A percentile compares a stretch with the other conserved stretches of the same genome.
These are phyloP conservation scores for Arctocebus calabarensis DNA, from an alignment of 2,797 vertebrate genomes.

Conservation along the genomic window DNA sequence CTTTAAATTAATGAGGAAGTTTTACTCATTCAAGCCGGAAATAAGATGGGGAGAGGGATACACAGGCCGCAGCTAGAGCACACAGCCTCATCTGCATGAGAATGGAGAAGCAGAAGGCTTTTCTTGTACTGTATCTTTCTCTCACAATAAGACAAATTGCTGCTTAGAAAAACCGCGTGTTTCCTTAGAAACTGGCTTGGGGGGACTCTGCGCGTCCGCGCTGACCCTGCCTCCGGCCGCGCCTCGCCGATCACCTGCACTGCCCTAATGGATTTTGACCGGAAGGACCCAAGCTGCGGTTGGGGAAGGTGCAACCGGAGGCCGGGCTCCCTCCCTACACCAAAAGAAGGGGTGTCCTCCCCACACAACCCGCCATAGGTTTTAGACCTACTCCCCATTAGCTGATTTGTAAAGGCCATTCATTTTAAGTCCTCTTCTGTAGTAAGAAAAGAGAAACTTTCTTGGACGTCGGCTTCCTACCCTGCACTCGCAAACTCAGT, in stretches of 20 bases:
- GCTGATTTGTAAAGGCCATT: constrained; percentile 1
- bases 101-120: constrained; percentile 83
- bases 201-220: not conserved
- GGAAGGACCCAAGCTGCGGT: not conserved
- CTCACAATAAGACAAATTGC: constrained; percentile 73
- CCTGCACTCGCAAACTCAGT: not conserved
- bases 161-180: constrained; percentile 78
- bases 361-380: not conserved
- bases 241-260: not conserved
- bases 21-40: constrained; percentile 60
- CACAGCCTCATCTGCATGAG: constrained; percentile 83
- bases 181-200: constrained; percentile 80
- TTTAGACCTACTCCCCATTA: not conserved
- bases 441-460: constrained; percentile 54
- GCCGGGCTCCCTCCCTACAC: not conserved
- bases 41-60: not conserved
- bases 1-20: constrained; percentile 42
- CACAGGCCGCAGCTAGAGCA: not conserved
- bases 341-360: not conserved
- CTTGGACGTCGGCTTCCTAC: constrained; percentile 19
- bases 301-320: not conserved
- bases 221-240: not conserved
- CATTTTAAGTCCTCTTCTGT: not conserved
- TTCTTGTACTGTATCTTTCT: constrained; percentile 78
- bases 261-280: not conserved